Base-by-base conservation (phyloP, 2,113 vertebrate genomes). In the Tupaia tana region DNA sequence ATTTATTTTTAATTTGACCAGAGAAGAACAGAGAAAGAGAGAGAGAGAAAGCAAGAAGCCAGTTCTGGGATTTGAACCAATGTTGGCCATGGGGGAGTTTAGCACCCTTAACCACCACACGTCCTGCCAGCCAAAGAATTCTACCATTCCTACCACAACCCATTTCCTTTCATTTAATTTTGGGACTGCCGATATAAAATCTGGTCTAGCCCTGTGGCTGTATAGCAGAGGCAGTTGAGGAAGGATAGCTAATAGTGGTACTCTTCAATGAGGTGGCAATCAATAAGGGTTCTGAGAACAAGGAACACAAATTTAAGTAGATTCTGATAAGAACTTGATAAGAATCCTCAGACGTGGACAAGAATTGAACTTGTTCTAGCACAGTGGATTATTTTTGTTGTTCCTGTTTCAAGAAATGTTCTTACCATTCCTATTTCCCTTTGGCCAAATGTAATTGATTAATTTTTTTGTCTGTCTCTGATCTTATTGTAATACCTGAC, bases 401-500 rank as follows among this genome's bases (percentile, higher is more conserved):
- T 90, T 82, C 66, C 2, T 74, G 11, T 93, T 96, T 95, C 8
- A 2, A 77, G 12, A 56, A 9, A 61, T 90, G 58, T 96, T 97
- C 63, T 67, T 75, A 12, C 66, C 2, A 86, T 34, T 82, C 5
- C 6, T 74, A 13, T 87, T 98, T 71, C 88, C 15, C 14, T 95
- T 82, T 85, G n/a, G n/a, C 19, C 43, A 94, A 96, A 1, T 93
- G 13, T 90, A 97, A 96, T 43, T 95, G 43, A 94, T 86, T 14
- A 29, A 29, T 84, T 89, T 71, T 95, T 66, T 67, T 94, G 95
- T 93, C 13, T 22, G 74, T 96, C 61, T 10, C 61, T 59, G 31
- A 25, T 96, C n/a, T 97, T 97, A 94, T 93, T 97, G 25, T 94
- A 97, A 92, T 7, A 4, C 0, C 4, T 92, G 20, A 97, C 43